Evolutionary conservation across 2,888 invertebrate genomes (phyloP).

Genomic region (Diaperis boleti): DNA sequence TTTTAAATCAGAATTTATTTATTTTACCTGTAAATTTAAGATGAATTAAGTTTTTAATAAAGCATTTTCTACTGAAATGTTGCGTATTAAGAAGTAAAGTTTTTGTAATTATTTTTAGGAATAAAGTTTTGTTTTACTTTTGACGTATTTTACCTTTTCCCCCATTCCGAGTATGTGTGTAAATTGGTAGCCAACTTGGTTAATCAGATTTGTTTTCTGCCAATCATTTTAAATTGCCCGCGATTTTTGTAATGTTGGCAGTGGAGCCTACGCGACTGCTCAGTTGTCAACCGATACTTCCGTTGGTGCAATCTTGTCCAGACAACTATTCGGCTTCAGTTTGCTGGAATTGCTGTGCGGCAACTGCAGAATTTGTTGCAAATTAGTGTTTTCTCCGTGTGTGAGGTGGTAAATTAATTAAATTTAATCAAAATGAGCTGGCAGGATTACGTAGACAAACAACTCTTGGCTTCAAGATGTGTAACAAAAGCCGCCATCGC

Average conservation of each 20-base stretch:
- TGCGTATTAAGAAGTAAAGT: too few species aligned
- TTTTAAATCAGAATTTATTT: conserved; percentile 33
- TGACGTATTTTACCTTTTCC: conserved; percentile 18
- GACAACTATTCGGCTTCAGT: conserved; percentile 58
- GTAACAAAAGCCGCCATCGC: conserved; percentile 95
- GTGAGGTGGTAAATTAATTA: conserved; percentile 58
- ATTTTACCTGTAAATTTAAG: conserved; percentile 27
- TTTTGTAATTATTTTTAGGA: conserved; percentile 44
- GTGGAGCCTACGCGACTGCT: conserved; percentile 48
- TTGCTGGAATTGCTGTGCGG: conserved; percentile 57
- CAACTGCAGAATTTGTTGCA: conserved; percentile 54
- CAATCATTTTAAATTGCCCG: conserved; percentile 23
- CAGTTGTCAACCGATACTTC: conserved; percentile 59
- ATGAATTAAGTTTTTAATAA: conserved; percentile 19
- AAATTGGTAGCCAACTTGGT: background rate
- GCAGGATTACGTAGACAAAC: conserved; percentile 98
- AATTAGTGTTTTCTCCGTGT: conserved; percentile 61
- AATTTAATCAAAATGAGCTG: conserved; percentile 84
- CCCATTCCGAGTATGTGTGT: background rate
- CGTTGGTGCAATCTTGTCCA: conserved; percentile 56
- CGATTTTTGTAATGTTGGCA: conserved; percentile 20
- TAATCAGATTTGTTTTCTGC: too few species aligned
- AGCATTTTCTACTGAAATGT: conserved; percentile 19
- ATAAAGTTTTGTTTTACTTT: conserved; percentile 45
- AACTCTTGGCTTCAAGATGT: conserved; percentile 94